Conservation (phyloP, 2,797 vertebrate genomes). For the Bovichtus variegatus region DNA sequence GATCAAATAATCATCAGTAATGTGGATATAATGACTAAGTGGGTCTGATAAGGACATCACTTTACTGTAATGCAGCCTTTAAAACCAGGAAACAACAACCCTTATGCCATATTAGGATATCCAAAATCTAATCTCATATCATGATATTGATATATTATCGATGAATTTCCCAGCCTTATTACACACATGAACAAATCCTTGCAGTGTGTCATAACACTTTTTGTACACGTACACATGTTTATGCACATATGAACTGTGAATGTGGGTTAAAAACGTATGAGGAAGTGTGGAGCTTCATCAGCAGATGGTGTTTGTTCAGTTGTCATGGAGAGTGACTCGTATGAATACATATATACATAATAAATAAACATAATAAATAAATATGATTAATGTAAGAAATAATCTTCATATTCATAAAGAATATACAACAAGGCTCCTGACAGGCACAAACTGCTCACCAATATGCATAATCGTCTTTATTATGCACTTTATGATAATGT, state of each 20-base stretch:
- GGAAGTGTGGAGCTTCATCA: not conserved
- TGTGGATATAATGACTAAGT: no score
- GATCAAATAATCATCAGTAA: no score
- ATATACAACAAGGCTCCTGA: no score
- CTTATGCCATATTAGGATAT: no score
- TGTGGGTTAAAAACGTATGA: not conserved
- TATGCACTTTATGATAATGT: not conserved
- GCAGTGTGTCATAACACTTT: no score
- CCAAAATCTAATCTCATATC: no score
- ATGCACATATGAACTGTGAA: not conserved
- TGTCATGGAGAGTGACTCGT: not conserved
- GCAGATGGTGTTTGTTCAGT: not conserved
- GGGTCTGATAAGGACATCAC: no score
- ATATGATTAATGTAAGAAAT: not conserved
- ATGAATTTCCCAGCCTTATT: no score
- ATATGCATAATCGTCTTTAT: not conserved
- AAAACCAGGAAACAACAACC: no score
- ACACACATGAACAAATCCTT: not conserved
- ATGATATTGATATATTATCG: no score
- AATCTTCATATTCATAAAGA: not conserved
- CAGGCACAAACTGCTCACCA: no score
- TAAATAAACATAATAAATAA: not conserved
- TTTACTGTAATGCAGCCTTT: no score
- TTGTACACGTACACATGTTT: not conserved
- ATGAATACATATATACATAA: not conserved